A percentile compares a stretch with the other conserved stretches of the same genome.
These are phyloP conservation scores for Mylabris phalerata DNA, from an alignment of 1,140 invertebrate genomes.

Conservation along the genomic window DNA sequence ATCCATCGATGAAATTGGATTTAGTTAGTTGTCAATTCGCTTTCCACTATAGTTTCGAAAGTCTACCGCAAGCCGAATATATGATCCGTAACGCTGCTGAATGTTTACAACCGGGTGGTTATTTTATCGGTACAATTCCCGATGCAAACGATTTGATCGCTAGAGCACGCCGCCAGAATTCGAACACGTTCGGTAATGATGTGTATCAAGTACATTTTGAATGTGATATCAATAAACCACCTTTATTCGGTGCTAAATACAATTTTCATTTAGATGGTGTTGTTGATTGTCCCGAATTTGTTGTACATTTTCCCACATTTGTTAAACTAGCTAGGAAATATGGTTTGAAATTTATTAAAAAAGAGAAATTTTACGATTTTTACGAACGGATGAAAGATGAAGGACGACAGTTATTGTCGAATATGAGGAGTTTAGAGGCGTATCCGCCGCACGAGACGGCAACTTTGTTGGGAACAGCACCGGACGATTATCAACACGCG, in stretches of 20 bases:
- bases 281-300: slow-evolving; percentile 97
- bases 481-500: slow-evolving; percentile 69
- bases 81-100: slow-evolving; percentile 92
- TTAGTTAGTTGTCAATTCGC: slow-evolving; percentile 96
- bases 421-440: slow-evolving; percentile 68
- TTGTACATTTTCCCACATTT: slow-evolving; percentile 88
- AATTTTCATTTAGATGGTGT: slow-evolving; percentile 93
- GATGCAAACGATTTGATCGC: slow-evolving; percentile 85
- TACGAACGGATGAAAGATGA: slow-evolving; percentile 61
- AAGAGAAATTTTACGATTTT: slow-evolving; percentile 73
- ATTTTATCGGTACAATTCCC: slow-evolving; percentile 94
- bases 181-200: slow-evolving; percentile 76
- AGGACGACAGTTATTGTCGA: slow-evolving; percentile 57
- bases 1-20: slow-evolving; percentile 74
- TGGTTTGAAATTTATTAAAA: slow-evolving; percentile 70
- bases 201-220: slow-evolving; percentile 78
- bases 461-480: slow-evolving; percentile 50
- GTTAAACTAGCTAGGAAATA: slow-evolving; percentile 74
- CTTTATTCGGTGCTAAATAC: slow-evolving; percentile 94
- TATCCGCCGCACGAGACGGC: slow-evolving; percentile 54
- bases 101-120: slow-evolving; percentile 80
- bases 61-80: slow-evolving; percentile 78
- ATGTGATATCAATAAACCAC: slow-evolving; percentile 61
- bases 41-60: slow-evolving; percentile 95
- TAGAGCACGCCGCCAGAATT: slow-evolving; percentile 47